Base-by-base conservation (phyloP, 2,113 vertebrate species). In the Ginglymostoma cirratum region DNA sequence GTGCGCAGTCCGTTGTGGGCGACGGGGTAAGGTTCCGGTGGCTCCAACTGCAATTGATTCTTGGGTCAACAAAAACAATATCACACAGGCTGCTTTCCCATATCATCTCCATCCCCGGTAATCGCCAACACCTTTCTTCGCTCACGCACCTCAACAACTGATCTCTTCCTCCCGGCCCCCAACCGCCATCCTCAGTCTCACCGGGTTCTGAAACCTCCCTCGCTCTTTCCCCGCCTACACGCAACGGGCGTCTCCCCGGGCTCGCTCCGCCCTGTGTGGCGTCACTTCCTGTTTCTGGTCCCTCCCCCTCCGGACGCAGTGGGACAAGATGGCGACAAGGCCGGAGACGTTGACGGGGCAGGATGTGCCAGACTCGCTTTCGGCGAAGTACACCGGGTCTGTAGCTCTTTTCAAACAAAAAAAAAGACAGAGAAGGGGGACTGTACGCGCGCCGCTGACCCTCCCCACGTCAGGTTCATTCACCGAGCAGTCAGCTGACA, bases 351-450 rank as follows among this genome's bases (percentile, higher is more conserved):
- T 10, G 38, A 19, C 42, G 6, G 17, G 42, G 67, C 21, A 10
- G 38, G 66, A 52, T 42, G 67, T 95, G 45, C 93, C 93, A 0
- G 93, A 95, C 38, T 72, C 67, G 24, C 93, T 95, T 17, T 95
- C 93, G 93, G 93, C 66, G 24, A 95, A 95, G 21, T 95, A 70
- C 42, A 95, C 93, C 42, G 93, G 93, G 93, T 95, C 34, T 93
- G 89, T 93, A 93, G 55, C 45, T 52, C 55, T 61, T 61, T 61
- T 61, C 55, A 7, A 8, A 48, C 48, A 61, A 10, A 61, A 61
- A 7, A 61, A 61, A 61, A 0, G 6, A 7, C 8, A 61, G 12
- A 76, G 1, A 66, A 61, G 0, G 89, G 34, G 8, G 34, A 66
- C 2, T 42, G 61, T 30, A n/a, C 12, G 87, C 14, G 52, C 27